Percentiles rank a stretch among this genome's conserved stretches.
Evolutionary conservation across 2,797 vertebrate genomes (phyloP).

Genomic region (Xiphophorus birchmanni): DNA sequence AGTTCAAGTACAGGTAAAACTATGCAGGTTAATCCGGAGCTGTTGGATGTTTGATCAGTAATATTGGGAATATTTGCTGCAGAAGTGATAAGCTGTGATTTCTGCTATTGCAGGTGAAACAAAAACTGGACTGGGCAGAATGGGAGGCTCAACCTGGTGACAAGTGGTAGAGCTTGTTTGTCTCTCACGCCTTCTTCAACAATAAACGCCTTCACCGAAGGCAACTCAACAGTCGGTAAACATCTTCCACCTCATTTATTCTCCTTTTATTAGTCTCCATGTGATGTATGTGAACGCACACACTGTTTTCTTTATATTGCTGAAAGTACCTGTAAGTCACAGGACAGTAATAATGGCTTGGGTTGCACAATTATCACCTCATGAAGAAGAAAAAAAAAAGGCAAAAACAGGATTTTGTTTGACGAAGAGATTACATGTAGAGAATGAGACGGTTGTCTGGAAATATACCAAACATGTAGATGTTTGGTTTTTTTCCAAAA

Average conservation of each 20-base stretch:
- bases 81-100: conserved; percentile 42
- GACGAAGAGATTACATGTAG: not conserved
- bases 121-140: conserved; percentile 61
- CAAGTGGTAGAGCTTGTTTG: conserved; percentile 67
- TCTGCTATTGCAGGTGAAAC: conserved; percentile 10
- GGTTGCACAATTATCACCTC: not conserved
- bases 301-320: conserved; percentile 26
- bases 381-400: not conserved
- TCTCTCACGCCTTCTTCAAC: conserved; percentile 60
- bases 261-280: not conserved
- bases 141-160: conserved; percentile 51
- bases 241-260: not conserved
- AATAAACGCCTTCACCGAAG: conserved; percentile 58
- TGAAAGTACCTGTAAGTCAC: conserved; percentile 29
- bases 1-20: not conserved
- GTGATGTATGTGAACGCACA: conserved; percentile 4
- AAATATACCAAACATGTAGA: conserved; percentile 13
- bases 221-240: conserved; percentile 32
- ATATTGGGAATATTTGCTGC: not conserved
- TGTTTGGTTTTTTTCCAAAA: not conserved
- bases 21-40: not conserved
- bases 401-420: not conserved
- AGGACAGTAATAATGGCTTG: not conserved
- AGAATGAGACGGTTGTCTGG: not conserved
- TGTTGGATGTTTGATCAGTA: not conserved